Conservation (phyloP, 2,888 invertebrate genomes). For the Disparrhopalites patrizii region DNA sequence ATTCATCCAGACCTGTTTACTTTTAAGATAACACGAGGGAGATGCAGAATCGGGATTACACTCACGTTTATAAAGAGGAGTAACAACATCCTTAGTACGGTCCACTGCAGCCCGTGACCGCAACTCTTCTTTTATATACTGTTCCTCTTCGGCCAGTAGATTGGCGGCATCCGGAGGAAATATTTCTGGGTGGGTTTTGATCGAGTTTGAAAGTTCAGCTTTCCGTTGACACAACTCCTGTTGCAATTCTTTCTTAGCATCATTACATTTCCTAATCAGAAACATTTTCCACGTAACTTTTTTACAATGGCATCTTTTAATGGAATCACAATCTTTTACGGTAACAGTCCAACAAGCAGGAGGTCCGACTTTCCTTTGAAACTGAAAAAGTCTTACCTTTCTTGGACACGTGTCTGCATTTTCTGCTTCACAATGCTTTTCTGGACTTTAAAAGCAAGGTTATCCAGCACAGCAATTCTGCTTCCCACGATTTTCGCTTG, state of each 20-base stretch:
- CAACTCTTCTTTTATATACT: background rate
- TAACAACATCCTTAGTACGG: background rate
- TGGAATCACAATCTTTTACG: no score
- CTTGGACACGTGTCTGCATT: no score
- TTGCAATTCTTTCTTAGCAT: background rate
- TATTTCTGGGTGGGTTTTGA: background rate
- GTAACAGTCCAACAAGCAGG: no score
- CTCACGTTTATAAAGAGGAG: background rate
- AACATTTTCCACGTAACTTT: no score
- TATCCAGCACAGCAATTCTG: background rate
- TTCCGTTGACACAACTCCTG: background rate
- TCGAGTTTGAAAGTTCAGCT: background rate
- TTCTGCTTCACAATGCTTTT: no score
- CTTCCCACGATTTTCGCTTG: background rate
- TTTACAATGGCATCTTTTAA: no score
- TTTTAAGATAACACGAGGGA: no score
- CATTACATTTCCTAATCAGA: no score
- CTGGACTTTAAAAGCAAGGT: background rate
- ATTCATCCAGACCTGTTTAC: no score
- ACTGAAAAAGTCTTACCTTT: no score
- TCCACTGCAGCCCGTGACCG: background rate
- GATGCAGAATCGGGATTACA: no score
- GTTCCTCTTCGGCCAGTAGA: background rate
- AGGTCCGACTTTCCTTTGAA: no score
- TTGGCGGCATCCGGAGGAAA: background rate